These are phyloP conservation scores for Lonchura striata DNA, from an alignment of 2,113 vertebrate genomes.

Conservation along the genomic window DNA sequence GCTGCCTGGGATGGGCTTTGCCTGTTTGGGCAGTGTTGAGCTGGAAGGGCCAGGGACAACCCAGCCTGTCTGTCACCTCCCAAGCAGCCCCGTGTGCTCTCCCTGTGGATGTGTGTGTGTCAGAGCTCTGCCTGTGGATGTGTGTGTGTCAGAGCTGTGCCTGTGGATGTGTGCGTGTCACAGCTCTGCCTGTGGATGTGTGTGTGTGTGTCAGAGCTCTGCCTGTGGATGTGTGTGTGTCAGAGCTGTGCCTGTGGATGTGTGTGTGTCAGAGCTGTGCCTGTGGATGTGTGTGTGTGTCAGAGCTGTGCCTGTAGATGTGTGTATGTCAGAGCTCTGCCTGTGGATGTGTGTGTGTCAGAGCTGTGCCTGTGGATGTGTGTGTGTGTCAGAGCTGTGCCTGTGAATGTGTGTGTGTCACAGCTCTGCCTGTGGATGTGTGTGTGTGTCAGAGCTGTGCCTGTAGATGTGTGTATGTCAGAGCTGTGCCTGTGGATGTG, in stretches of 20 bases:
- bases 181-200: no score
- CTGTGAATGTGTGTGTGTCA: no score
- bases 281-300: no score
- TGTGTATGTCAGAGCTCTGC: neutral
- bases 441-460: no score
- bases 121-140: accelerated
- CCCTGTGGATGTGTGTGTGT: accelerated
- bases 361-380: accelerated
- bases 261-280: accelerated
- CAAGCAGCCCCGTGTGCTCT: neutral
- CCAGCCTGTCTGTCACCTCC: neutral
- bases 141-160: accelerated
- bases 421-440: no score
- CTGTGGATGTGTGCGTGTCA: no score
- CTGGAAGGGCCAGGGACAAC: neutral
- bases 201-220: no score
- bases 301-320: no score
- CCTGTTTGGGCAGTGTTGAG: neutral
- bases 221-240: accelerated
- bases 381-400: accelerated
- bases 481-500: accelerated
- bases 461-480: accelerated
- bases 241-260: accelerated
- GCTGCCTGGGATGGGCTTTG: neutral
- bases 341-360: accelerated